Base-by-base conservation (phyloP, 1,140 invertebrate genomes). In the Brachionus asplanchnoidis region DNA sequence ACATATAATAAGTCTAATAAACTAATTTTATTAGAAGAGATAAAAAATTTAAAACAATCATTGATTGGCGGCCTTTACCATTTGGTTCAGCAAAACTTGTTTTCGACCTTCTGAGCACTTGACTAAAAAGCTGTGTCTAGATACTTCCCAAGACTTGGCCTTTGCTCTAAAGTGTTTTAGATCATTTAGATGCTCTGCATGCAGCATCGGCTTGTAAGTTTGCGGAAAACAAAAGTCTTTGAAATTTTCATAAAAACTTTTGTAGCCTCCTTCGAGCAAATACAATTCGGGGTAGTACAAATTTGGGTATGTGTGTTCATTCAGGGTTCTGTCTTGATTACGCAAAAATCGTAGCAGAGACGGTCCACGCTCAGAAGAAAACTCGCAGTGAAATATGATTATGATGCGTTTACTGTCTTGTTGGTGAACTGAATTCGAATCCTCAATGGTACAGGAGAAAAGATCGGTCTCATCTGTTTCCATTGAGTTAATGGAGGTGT, bases 321-420 rank as follows among this genome's bases (percentile, higher is more conserved):
- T 97, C 3, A 92, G 88, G 66, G 92, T 91, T 2, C 97, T 91
- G 89, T 99, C 97, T 23, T 92, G 89, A 66, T 93, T 93, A 0
- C 97, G 92, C 5, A 99, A 65, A 68, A 82, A 82, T 40, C 79
- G 32, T 32, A 82, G 32, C 92, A 98, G 90, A 86, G 93, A 94
- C 3, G 97, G 97, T 32, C 95, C 97, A 68, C 97, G 92, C 90
- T 98, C 94, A 84, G 95, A 94, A 0, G 96, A 98, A 90, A 98
- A 99, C 90, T 99, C 97, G 89, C 97, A 99, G 88, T 99, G 97
- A 88, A 99, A 99, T 28, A 99, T 94, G 17, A 99, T 89, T 66
- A 98, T 94, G 66, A 93, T 90, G 17, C 94, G 89, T 85, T 93
- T 93, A 40, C 88, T 87, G 32, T 88, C 40, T 20, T 65, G 88